Base-by-base conservation (phyloP, 2,113 vertebrate species). In the Bubo blakistoni region DNA sequence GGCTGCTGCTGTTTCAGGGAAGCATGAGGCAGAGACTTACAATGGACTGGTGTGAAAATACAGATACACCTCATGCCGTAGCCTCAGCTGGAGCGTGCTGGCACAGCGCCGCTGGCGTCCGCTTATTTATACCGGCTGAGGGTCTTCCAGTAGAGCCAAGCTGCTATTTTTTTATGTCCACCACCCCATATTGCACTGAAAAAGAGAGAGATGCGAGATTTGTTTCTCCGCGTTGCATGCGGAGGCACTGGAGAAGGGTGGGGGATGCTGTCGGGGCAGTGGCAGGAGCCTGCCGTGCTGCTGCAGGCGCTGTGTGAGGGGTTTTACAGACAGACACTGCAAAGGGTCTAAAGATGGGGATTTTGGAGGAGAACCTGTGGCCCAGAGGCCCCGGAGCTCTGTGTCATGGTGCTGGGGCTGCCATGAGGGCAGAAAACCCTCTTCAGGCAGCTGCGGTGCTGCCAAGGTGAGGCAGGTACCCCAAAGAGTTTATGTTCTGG, bases 1-100 rank as follows among this genome's bases (percentile, higher is more conserved):
- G 89, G 96, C 96, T 87, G 97, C 97, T 84, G 98, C 97, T 67
- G 96, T 71, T 92, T 24, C 70, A 21, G 95, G 83, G 92, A 92
- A 91, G 71, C 3, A 38, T 26, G 24, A 77, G 86, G 92, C 86
- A 62, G 80, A 94, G 94, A 51, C 85, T 57, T 93, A 93, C 95
- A 78, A 91, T 80, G 90, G 95, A 80, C 92, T 83, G 90, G 47
- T 77, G 83, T 29, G 90, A 67, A 94, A 84, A 78, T 83, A 80
- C 88, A 85, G 88, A 67, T 66, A 2, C 65, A 26, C 83, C 92
- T 67, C 61, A 7, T 25, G 81, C 79, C 6, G 25, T 5, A 13
- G 84, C 65, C 65, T 67, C 67, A 19, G 70, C 82, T 69, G 85
- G 72, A 49, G 73, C 22, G 5, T 7, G 30, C 78, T 57, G 86